Evolutionary conservation across 2,113 vertebrate species (phyloP).

Genomic region (Myrmecophaga tridactyla): DNA sequence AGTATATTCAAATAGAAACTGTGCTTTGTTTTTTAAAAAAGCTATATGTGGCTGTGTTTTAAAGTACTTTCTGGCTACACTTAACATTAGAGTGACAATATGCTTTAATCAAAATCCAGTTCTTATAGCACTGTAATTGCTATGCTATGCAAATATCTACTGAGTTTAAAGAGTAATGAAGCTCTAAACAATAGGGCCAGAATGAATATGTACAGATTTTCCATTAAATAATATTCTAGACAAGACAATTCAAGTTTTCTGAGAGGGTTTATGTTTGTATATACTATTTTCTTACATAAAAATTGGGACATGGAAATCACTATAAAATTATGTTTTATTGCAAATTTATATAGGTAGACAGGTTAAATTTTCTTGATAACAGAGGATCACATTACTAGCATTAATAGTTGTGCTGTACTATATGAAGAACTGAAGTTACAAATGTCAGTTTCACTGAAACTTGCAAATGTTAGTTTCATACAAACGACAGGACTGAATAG

Average conservation of each 20-base stretch:
- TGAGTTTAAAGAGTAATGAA: background rate
- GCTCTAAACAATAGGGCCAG: background rate
- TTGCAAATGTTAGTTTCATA: no score
- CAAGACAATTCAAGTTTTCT: background rate
- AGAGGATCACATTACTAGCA: background rate
- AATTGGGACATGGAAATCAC: background rate
- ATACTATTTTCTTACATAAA: background rate
- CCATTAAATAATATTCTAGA: background rate
- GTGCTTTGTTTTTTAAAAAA: constrained; percentile 55
- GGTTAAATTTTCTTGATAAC: background rate
- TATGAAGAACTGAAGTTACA: background rate
- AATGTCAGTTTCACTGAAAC: background rate
- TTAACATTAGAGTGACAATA: background rate
- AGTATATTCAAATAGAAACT: constrained; percentile 50
- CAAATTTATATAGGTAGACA: background rate
- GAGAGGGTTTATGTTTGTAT: background rate
- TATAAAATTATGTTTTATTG: background rate
- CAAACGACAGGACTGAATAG: background rate
- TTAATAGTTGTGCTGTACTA: background rate
- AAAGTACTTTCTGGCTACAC: background rate
- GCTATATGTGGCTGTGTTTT: background rate
- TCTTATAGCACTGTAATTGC: background rate
- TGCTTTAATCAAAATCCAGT: background rate
- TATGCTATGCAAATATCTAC: background rate
- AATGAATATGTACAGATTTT: background rate